These are phyloP conservation scores for Steinernema hermaphroditum DNA, from an alignment of 2,888 invertebrate species.

Conservation along the genomic window DNA sequence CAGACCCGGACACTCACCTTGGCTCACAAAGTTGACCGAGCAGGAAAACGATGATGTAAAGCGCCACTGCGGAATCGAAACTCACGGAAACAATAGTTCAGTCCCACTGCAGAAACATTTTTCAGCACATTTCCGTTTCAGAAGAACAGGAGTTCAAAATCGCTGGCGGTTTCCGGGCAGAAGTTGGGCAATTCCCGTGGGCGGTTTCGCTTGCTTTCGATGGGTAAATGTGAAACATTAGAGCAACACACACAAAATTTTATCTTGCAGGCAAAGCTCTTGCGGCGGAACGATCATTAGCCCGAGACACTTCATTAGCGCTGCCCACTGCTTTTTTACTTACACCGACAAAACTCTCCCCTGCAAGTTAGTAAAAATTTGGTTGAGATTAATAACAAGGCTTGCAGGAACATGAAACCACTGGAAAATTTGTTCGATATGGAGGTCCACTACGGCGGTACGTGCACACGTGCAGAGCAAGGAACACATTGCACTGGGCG, in stretches of 20 bases:
- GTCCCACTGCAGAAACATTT: too few species aligned
- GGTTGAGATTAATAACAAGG: not conserved
- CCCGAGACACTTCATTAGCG: constrained; percentile 15
- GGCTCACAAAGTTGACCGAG: not conserved
- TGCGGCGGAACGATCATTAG: constrained; percentile 27
- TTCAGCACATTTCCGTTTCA: not conserved
- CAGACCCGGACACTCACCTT: not conserved
- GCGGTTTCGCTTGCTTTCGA: not conserved
- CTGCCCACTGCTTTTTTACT: constrained; percentile 27
- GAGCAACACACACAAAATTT: not conserved
- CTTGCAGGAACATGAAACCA: not conserved
- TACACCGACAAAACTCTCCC: not conserved
- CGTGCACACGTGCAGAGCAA: not conserved
- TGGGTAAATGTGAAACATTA: not conserved
- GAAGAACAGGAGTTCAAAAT: constrained; percentile 3
- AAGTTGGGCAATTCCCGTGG: constrained; percentile 32
- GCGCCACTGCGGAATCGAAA: not conserved
- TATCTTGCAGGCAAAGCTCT: not conserved
- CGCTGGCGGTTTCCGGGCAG: not conserved
- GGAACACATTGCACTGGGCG: not conserved
- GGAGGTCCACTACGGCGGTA: constrained; percentile 23
- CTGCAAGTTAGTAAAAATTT: not conserved
- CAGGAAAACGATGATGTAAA: not conserved
- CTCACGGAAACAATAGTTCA: not conserved
- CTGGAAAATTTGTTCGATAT: not conserved